These are phyloP conservation scores for Criorhina ranunculi DNA, from an alignment of 2,888 invertebrate species.

Conservation along the genomic window DNA sequence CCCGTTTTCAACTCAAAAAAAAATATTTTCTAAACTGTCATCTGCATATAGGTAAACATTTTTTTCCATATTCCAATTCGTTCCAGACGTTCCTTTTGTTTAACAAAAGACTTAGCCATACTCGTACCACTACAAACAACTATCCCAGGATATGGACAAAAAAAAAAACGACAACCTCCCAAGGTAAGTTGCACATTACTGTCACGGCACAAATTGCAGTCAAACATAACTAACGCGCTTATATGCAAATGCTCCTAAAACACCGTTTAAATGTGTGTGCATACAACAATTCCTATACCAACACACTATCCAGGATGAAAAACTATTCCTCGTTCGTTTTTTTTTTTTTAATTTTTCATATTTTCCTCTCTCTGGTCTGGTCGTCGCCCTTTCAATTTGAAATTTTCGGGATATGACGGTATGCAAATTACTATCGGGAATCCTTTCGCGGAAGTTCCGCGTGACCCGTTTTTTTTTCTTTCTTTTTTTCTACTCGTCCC, in stretches of 20 bases:
- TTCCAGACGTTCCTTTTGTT: slow-evolving; percentile 39
- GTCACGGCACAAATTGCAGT: slow-evolving; percentile 72
- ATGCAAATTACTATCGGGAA: slow-evolving; percentile 76
- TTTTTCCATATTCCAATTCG: slow-evolving; percentile 67
- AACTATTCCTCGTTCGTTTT: slow-evolving; percentile 6
- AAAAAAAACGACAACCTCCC: slow-evolving; percentile 23
- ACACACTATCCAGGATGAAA: slow-evolving; percentile 24
- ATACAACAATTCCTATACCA: slow-evolving; percentile 1
- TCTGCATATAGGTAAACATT: slow-evolving; percentile 42
- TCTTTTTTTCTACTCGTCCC: slow-evolving; percentile 43
- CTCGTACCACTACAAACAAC: slow-evolving; percentile 16
- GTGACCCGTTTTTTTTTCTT: slow-evolving; percentile 73
- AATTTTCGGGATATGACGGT: slow-evolving; percentile 75
- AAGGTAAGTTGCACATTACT: slow-evolving; percentile 75
- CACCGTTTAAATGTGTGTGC: slow-evolving; percentile 59
- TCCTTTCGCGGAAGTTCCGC: slow-evolving; percentile 76
- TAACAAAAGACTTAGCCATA: slow-evolving; percentile 5
- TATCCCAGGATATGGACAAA: slow-evolving; percentile 1
- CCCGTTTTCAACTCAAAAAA: slow-evolving; percentile 19
- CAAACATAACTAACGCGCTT: slow-evolving; percentile 77
- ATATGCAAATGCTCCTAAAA: slow-evolving; percentile 75
- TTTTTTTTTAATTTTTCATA: slow-evolving; percentile 69
- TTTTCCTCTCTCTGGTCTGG: slow-evolving; percentile 46
- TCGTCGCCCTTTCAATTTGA: slow-evolving; percentile 57
- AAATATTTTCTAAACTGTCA: slow-evolving; percentile 28